Evolutionary conservation across 2,113 vertebrate genomes (phyloP), one percentile per base, ranked within the genome.

Genomic region (Odocoileus virginianus): DNA sequence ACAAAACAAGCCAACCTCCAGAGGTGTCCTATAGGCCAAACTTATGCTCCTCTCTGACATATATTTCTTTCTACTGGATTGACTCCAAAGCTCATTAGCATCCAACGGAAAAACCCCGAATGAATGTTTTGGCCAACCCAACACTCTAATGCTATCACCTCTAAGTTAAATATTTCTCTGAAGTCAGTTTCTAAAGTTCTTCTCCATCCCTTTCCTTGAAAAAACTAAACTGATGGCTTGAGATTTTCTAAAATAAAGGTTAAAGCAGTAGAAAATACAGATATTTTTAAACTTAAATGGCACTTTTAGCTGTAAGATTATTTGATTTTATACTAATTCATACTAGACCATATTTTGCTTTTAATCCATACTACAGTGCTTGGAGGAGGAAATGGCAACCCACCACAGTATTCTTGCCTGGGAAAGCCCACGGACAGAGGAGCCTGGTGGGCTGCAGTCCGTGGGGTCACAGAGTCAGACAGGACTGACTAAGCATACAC

Each of bases 261-360:
- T 61, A 79, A 8, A 90, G 33, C 74, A 86, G 47, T 89, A 28
- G 57, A 21, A 87, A 94, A 58, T 76, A 54, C 0, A 84, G 30
- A 14, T 95, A 82, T 78, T 89, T 55, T 89, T 86, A 43, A 76
- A 81, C 10, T 87, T 40, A 76, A 61, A 21, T 55, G 89, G 6
- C 17, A 12, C 64, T 89, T 95, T 67, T 87, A 87, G 13, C 33
- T 93, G 7, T 85, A n/a, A 96, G n/a, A n/a, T 64, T 92, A 28
- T 83, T 94, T 91, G 27, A 13, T 45, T 81, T 85, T 86, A 82
- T 14, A 33, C 6, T 47, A 76, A 94, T 54, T 85, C 58, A 50
- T 47, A 50, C 33, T 40, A 94, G 30, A 13, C 7, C 47, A 28
- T 58, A 67, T 83, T 82, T 84, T 91, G 43, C 16, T 87, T 91